These are phyloP conservation scores for Tyria jacobaeae DNA, from an alignment of 2,888 invertebrate species.

Conservation along the genomic window DNA sequence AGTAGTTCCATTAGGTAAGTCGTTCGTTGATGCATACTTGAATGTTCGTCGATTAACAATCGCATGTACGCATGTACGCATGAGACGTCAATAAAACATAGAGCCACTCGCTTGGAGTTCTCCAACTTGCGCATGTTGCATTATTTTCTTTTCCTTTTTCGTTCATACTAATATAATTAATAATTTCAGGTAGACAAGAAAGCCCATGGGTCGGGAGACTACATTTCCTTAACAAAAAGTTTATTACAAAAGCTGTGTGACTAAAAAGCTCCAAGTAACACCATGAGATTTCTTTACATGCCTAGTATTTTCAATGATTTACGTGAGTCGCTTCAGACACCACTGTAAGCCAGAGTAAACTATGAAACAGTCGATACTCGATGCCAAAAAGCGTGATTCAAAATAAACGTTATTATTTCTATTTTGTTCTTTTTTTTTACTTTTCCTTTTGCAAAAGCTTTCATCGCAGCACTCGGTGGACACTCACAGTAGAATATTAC, in stretches of 20 bases:
- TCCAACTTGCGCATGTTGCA: constrained; percentile 66
- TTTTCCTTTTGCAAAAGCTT: constrained; percentile 82
- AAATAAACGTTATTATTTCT: constrained; percentile 79
- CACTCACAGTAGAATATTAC: constrained; percentile 80
- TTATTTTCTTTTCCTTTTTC: constrained; percentile 71
- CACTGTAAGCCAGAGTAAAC: constrained; percentile 45
- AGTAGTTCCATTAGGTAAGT: constrained; percentile 68
- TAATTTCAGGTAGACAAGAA: constrained; percentile 85
- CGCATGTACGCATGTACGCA: constrained; percentile 79
- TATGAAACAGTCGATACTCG: constrained; percentile 46
- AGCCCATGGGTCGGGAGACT: constrained; percentile 84
- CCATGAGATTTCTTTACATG: constrained; percentile 60
- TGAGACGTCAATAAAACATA: constrained; percentile 54
- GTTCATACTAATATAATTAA: constrained; percentile 86
- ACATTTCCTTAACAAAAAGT: constrained; percentile 79
- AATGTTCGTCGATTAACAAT: constrained; percentile 53
- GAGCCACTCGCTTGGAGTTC: constrained; percentile 64
- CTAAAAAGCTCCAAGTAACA: constrained; percentile 73
- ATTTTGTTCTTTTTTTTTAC: constrained; percentile 78
- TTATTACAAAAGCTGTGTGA: constrained; percentile 70
- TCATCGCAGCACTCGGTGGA: constrained; percentile 85
- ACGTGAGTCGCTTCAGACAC: constrained; percentile 45
- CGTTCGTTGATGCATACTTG: constrained; percentile 44
- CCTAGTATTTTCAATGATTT: constrained; percentile 50
- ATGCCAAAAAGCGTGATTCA: constrained; percentile 45